phyloP scores from a whole-genome alignment of 2,888 invertebrate species.

The Himalopsyche kuldschensis region DNA sequence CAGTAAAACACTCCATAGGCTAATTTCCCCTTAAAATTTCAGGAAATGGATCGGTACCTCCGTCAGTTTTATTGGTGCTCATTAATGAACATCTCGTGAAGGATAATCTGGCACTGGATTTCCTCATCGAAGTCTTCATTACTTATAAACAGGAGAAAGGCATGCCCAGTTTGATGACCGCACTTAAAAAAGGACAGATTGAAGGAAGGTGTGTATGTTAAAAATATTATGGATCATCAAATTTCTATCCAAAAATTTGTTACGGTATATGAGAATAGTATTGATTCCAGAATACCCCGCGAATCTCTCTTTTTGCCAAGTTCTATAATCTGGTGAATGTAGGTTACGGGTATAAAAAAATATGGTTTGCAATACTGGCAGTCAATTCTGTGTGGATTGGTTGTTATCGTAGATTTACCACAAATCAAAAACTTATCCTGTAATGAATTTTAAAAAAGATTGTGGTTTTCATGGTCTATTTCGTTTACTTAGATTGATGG shows the following conservation, averaged over 20 bases:
- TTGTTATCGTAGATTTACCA: slow-evolving; percentile 1
- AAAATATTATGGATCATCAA: no score
- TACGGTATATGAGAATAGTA: no score
- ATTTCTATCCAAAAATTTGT: no score
- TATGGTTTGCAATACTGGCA: neutral
- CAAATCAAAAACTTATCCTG: neutral
- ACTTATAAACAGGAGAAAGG: slow-evolving; percentile 92
- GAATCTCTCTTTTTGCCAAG: neutral
- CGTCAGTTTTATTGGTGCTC: slow-evolving; percentile 83
- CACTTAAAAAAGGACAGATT: slow-evolving; percentile 84
- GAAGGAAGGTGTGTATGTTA: slow-evolving; percentile 59
- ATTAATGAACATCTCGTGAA: slow-evolving; percentile 92
- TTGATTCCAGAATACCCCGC: neutral
- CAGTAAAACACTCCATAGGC: no score
- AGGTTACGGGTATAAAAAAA: neutral
- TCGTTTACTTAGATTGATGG: slow-evolving; percentile 69
- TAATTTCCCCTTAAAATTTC: no score
- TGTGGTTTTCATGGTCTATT: neutral
- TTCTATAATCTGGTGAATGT: neutral
- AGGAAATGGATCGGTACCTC: slow-evolving; percentile 88
- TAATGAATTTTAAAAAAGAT: neutral
- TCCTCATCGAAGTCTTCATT: slow-evolving; percentile 88
- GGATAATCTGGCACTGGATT: slow-evolving; percentile 92
- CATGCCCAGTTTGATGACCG: slow-evolving; percentile 78
- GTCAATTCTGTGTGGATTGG: neutral